Conservation (phyloP, 2,797 vertebrate species). For the Mormyrus proboscirostris region DNA sequence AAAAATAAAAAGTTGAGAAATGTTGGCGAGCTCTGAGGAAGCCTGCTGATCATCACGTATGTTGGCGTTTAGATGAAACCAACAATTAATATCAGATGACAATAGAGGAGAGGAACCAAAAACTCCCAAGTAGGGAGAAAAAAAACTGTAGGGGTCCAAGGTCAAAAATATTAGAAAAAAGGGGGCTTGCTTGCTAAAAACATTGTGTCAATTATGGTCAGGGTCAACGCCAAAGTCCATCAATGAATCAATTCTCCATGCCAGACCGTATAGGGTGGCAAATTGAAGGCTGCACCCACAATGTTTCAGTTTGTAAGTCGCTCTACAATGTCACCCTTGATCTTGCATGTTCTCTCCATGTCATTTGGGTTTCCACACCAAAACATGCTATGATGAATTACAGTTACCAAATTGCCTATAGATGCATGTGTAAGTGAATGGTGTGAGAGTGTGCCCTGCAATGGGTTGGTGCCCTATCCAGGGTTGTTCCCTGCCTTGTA, state of each 20-base stretch:
- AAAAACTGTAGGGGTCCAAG: background rate
- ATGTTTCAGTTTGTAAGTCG: background rate
- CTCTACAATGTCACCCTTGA: background rate
- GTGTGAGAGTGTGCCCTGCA: too few species aligned
- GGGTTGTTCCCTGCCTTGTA: too few species aligned
- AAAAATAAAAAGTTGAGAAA: background rate
- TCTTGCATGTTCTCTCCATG: background rate
- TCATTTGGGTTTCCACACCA: background rate
- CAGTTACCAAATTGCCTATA: too few species aligned
- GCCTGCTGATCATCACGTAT: background rate
- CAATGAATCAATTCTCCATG: background rate
- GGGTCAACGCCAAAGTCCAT: background rate
- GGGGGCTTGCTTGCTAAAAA: background rate
- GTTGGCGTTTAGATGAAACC: background rate
- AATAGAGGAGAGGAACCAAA: background rate
- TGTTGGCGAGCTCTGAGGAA: background rate
- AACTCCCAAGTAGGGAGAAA: background rate
- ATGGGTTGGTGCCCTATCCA: too few species aligned
- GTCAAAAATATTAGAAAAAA: background rate
- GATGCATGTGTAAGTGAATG: too few species aligned
- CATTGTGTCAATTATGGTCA: background rate
- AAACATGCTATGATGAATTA: too few species aligned
- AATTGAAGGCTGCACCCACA: background rate
- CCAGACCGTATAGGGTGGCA: background rate
- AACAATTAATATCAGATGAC: background rate